Evolutionary conservation across 2,113 vertebrate genomes (phyloP).

Genomic region (Antennarius striatus): DNA sequence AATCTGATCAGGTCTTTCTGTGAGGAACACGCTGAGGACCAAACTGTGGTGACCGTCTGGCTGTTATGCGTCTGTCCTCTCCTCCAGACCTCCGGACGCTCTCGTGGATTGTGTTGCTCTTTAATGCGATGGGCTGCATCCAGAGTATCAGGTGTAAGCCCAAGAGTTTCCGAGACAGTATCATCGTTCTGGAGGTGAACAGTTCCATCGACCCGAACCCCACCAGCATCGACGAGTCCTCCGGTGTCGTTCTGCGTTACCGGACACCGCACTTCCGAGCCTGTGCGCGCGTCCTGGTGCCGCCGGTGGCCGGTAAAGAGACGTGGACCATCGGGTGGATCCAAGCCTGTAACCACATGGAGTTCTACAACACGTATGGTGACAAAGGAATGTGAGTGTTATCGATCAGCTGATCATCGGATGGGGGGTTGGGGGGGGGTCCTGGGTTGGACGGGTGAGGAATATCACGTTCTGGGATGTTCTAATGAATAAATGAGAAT

Average conservation of each 20-base stretch:
- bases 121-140: constrained; percentile 97
- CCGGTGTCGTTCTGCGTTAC: constrained; percentile 95
- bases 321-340: constrained; percentile 99
- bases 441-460: not conserved
- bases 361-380: constrained; percentile 97
- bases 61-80: constrained; percentile 83
- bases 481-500: too few relatives aligned
- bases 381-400: constrained; percentile 94
- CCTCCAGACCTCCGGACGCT: constrained; percentile 85
- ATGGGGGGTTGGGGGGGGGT: too few relatives aligned
- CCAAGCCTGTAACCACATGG: constrained; percentile 98
- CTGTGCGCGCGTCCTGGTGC: constrained; percentile 90
- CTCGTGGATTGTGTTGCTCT: constrained; percentile 80
- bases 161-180: constrained; percentile 93
- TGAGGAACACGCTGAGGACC: constrained; percentile 36
- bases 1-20: constrained; percentile 30
- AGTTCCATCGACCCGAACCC: constrained; percentile 93
- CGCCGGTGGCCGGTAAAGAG: constrained; percentile 89
- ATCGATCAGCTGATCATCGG: not conserved
- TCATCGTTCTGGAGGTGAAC: constrained; percentile 91
- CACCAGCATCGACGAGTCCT: constrained; percentile 97
- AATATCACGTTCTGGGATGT: too few relatives aligned
- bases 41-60: constrained; percentile 56
- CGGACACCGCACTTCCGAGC: constrained; percentile 96
- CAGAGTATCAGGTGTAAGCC: constrained; percentile 97